Base-by-base conservation (phyloP, 1,140 invertebrate genomes). In the Frieseomelitta varia region DNA sequence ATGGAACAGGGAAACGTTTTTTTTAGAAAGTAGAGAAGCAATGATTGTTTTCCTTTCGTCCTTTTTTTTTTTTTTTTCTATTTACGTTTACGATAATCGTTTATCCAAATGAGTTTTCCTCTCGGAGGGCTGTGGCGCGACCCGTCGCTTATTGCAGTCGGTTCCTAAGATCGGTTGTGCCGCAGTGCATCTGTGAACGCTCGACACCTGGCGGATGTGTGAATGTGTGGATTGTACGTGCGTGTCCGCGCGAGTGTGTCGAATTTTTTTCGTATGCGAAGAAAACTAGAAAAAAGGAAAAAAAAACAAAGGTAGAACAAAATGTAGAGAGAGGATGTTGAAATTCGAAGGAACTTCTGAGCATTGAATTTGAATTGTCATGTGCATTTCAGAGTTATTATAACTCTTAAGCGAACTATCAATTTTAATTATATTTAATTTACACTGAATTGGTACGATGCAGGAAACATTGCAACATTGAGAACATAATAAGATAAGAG, bases 141-240 rank as follows among this genome's bases (percentile, higher is more conserved):
- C 77, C 85, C 72, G 80, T 89, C 78, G 88, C 85, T 90, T 91
- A 91, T 92, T 85, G 87, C 91, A 90, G 87, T 91, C 91, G 88
- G 91, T 93, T 93, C 90, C 91, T 92, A 93, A 81, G 82, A 88
- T 85, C 87, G 88, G 88, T 88, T 69, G 87, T 77, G 81, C 47
- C 80, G 14, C n/a, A 65, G 24, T 79, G 63, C 47, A 39, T 85
- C 56, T 83, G 74, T 61, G n/a, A 39, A 61, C 74, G 58, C 24
- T 14, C 19, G 27, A 30, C n/a, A 74, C 17, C 8, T 17, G 47
- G 8, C 8, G 39, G 30, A 30, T 51, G 55, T 34, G 67, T 71
- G 53, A 75, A 65, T 78, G 55, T 67, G 56, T 63, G 85, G 10
- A 21, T 27, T 73, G 69, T 67, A 58, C 47, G 69, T 71, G 63